Evolutionary conservation across 2,797 vertebrate genomes (phyloP), one percentile per base, ranked within the genome.

Genomic region (Gobionotothen gibberifrons): DNA sequence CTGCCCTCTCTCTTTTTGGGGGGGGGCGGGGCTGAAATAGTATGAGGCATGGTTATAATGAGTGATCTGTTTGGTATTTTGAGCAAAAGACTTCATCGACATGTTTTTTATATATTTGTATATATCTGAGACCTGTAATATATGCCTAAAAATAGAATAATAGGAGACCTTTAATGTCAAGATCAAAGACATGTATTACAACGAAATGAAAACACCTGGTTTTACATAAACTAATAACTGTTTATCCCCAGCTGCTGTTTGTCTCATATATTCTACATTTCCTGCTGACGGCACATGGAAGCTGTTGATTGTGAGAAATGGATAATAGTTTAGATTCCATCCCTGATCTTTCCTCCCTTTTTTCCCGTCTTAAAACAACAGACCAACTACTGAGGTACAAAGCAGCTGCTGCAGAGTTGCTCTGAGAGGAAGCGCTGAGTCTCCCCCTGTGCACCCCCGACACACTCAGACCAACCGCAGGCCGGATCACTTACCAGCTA

Each of bases 401-500:
- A 96, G 61, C 87, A 94, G 86, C 91, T 94, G 94, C 3, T 93
- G 94, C 62, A 94, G 79, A 60, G 68, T 89, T 2, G 80, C 85
- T 43, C 81, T 93, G 72, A 93, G 60, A 80, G 78, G 88, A 84
- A 96, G 89, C 69, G 76, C 69, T 71, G 84, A 80, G 0, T 85
- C 95, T 32, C 74, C 84, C 80, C 89, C 82, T 51, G 82, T 87
- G 7, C 93, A 92, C 72, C 92, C 92, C 75, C 95, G 83, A 15
- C 89, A 83, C 44, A 78, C 71, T 69, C 55, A 68, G 54, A 83
- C 88, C 0, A 90, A 62, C 81, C 92, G 91, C 82, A 98, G 95
- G 74, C 93, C 89, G 0, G 95, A 95, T 61, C 93, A 94, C 4
- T 94, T 98, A 11, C 97, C 97, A 19, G 82, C 94, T 19, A 98